Base-by-base conservation (phyloP, 1,140 invertebrate genomes). In the Triops longicaudatus region DNA sequence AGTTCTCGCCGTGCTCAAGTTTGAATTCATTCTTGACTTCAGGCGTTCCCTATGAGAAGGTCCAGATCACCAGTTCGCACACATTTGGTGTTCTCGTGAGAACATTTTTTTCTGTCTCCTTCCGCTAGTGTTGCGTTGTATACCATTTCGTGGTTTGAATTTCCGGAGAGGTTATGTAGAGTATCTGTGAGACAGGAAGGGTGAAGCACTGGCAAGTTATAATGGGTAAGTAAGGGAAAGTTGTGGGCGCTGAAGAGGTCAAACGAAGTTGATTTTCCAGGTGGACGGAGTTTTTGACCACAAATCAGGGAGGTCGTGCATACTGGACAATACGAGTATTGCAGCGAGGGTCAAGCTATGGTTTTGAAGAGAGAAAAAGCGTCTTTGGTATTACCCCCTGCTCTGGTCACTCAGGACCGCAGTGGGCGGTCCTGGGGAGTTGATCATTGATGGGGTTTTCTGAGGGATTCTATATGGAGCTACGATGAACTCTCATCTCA, bases 381-480 rank as follows among this genome's bases (percentile, higher is more conserved):
- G 17, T 63, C 22, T 63, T 63, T 22, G 50, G 50, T 63, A 63
- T 63, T 63, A 63, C 50, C 50, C 50, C 50, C 50, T n/a, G 50
- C 50, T 63, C 50, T 17, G 50, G 50, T 63, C 50, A 63, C 50
- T 63, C 50, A 63, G 50, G 50, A 63, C 50, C 50, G n/a, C 50
- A 63, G 50, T 63, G 50, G 50, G 50, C 50, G 50, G 50, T 63
- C 50, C 22, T 63, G 50, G 50, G 14, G 50, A 63, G 50, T 63
- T 63, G 50, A 63, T 63, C 50, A 63, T 63, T 22, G 50, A 63
- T 63, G 50, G 50, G 50, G 50, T 2, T 63, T 63, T 63, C 50
- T 0, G 50, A 63, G 50, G 50, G 50, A 6, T 63, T 63, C 50
- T 63, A 63, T 63, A 63, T 63, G 50, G 50, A 14, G 14, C 9